Base-by-base conservation (phyloP, 2,888 invertebrate species). In the Carpatolechia fugitivella region DNA sequence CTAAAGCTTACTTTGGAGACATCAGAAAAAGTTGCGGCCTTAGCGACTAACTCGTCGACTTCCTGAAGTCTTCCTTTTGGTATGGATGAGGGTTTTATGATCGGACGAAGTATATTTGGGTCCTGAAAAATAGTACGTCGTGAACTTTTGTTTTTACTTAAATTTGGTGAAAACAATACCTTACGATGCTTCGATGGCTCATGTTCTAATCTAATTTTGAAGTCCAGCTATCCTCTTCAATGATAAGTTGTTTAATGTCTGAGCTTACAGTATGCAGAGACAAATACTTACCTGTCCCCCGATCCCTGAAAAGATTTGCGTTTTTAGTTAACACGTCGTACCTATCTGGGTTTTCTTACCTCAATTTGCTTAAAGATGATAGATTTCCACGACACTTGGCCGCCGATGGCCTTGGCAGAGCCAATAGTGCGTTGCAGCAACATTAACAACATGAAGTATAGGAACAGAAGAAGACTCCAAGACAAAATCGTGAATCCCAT, bases 351-450 rank as follows among this genome's bases (percentile, higher is more conserved):
- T n/a, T n/a, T 41, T 18, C 50, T 50, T 57, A 83, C 88, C 74
- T 72, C 66, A 20, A 56, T 55, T 65, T 79, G 68, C 57, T 80
- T 85, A 59, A 86, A 86, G 46, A 89, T 70, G 7, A 85, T 74
- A 0, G 85, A 79, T 55, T 72, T 80, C 88, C 84, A 89, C 0
- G 87, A 75, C 4, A 85, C 82, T 52, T 81, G 82, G 0, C 85
- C 88, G 0, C 88, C 88, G 10, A 88, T 82, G 2, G 86, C 82
- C 0, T 68, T 69, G 0, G 72, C 64, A 10, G 69, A 68, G 3
- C 82, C 78, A 13, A 88, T 63, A 0, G 85, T 87, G 5, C 80
- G 68, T 61, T 89, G 88, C 56, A 89, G 60, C 40, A 86, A 29
- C 84, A 88, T 82, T 57, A 89, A 64, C 0, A 86, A 8, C 0